Percentiles rank a stretch among this genome's conserved stretches.
Evolutionary conservation across 2,888 invertebrate genomes (phyloP).

Genomic region (Hirtodrosophila alboralis): DNA sequence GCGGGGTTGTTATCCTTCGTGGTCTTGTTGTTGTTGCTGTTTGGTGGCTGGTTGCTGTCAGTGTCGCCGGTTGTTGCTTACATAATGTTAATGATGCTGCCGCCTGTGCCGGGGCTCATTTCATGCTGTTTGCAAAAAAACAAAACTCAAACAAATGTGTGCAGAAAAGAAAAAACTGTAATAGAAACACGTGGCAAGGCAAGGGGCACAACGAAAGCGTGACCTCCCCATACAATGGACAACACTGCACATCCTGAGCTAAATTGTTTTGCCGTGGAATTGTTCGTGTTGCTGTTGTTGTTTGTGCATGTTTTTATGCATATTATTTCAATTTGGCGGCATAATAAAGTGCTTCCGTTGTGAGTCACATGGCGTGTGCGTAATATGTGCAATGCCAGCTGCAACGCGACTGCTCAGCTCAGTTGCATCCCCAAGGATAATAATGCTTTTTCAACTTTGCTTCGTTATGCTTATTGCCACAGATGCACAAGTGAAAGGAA

Average conservation of each 20-base stretch:
- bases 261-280: conserved; percentile 44
- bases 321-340: conserved; percentile 77
- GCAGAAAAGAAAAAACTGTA: neutral
- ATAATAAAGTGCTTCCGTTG: conserved; percentile 71
- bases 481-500: conserved; percentile 35
- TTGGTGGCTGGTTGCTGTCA: conserved; percentile 34
- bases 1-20: conserved; percentile 14
- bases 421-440: conserved; percentile 70
- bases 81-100: conserved; percentile 76
- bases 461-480: conserved; percentile 72
- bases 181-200: conserved; percentile 24
- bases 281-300: conserved; percentile 17
- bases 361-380: conserved; percentile 55
- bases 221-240: conserved; percentile 53
- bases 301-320: conserved; percentile 61
- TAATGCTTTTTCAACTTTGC: conserved; percentile 41
- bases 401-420: too few species aligned
- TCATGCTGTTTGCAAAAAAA: conserved; percentile 65
- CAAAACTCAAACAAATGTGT: conserved; percentile 61
- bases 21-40: conserved; percentile 7
- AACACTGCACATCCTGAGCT: conserved; percentile 61
- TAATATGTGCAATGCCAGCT: conserved; percentile 42
- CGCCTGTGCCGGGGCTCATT: conserved; percentile 56
- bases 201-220: conserved; percentile 20
- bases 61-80: conserved; percentile 72